Evolutionary conservation across 2,888 invertebrate species (phyloP), one percentile per base, ranked within the genome.

Genomic region (Temnothorax unifasciatus): DNA sequence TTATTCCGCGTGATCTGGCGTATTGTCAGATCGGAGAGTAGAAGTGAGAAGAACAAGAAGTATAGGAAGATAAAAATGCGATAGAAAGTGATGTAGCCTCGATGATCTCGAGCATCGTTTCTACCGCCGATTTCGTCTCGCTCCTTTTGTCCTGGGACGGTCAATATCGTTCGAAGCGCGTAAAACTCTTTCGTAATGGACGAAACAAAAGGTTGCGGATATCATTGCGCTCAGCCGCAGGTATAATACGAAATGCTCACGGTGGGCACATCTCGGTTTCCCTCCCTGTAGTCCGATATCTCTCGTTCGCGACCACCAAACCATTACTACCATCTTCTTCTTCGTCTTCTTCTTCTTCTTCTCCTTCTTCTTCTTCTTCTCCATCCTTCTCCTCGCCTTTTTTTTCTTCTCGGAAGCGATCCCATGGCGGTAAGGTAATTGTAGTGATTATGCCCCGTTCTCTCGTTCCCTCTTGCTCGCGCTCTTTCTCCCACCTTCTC

Each of bases 371-470:
- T n/a, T n/a, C 73, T 21, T 63, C 69, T 25, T 76, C 84, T 68
- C 77, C 84, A 44, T 64, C 82, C 73, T 77, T 64, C 73, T 83
- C 75, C 84, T 84, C 81, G 79, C 84, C 87, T 86, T 89, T 90
- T 89, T 86, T 86, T 91, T 88, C 88, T 91, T 92, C 92, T 89
- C 88, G 89, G 91, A 92, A 92, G 88, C 90, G 92, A 91, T 88
- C 86, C 90, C 90, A 91, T 90, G 92, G 92, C 91, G 92, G 93
- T 92, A 91, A 91, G 91, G 93, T 93, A 93, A 93, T 94, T 93
- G 93, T 92, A 93, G 93, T 93, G 93, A 93, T 93, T 93, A 93
- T 91, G 89, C 91, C 88, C 89, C 86, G 86, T 85, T 88, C 90
- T 86, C 86, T 90, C 87, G 82, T 64, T 83, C 82, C 47, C 44